phyloP scores from a whole-genome alignment of 2,113 vertebrate species.

The Urocolius indicus region DNA sequence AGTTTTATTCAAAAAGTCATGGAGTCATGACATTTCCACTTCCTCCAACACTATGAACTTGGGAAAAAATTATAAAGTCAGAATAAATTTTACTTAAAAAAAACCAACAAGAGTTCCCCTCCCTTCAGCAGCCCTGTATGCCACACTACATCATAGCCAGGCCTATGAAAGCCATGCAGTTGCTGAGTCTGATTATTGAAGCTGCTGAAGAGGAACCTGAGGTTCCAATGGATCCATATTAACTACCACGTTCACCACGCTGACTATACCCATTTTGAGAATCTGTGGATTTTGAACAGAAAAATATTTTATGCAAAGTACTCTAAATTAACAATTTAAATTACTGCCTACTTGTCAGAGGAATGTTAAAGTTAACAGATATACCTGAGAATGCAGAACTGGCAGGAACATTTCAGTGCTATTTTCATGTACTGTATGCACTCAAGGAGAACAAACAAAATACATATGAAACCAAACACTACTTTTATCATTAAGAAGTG shows the following conservation, averaged over 20 bases:
- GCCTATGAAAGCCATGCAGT: background rate
- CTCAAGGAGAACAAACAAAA: background rate
- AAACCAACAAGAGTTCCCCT: background rate
- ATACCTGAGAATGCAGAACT: background rate
- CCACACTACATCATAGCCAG: background rate
- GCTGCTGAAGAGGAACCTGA: background rate
- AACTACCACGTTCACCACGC: background rate
- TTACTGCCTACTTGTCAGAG: background rate
- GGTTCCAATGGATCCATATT: background rate
- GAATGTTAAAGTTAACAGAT: background rate
- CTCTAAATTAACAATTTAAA: background rate
- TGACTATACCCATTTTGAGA: background rate
- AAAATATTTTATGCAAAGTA: background rate
- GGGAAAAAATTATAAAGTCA: background rate
- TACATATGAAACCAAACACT: background rate
- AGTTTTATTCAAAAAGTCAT: background rate
- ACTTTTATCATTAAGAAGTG: background rate
- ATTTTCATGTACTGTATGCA: background rate
- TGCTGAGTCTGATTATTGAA: background rate
- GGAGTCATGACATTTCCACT: background rate
- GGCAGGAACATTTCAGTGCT: background rate
- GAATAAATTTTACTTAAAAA: background rate
- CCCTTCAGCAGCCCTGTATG: background rate
- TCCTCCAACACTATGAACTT: background rate
- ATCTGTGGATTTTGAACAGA: background rate